Evolutionary conservation across 92 coral and sea anemone genomes (phyloP).

Genomic region (Heteractis magnifica): DNA sequence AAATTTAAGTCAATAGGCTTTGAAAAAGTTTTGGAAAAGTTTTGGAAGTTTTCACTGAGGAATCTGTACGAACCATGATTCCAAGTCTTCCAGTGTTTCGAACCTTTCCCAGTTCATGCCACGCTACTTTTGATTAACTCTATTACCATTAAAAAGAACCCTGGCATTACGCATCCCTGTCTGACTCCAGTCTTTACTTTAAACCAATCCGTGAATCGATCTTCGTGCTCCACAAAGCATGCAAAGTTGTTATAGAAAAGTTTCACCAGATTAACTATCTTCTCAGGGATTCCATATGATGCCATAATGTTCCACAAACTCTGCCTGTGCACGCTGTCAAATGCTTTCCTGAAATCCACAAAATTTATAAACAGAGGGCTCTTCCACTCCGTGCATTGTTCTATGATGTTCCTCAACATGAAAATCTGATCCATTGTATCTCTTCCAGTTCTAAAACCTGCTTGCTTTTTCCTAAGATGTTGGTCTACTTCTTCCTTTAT

Average conservation of each 20-base stretch:
- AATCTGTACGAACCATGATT: too few relatives aligned
- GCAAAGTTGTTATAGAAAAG: background rate
- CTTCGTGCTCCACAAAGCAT: background rate
- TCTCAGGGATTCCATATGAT: background rate
- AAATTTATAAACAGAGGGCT: too few relatives aligned
- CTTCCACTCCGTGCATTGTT: too few relatives aligned
- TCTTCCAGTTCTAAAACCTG: too few relatives aligned
- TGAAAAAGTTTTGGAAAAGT: too few relatives aligned
- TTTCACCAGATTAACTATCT: slow-evolving; percentile 2
- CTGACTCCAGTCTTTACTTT: background rate
- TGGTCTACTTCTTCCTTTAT: too few relatives aligned
- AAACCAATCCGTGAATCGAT: background rate
- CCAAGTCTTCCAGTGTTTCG: background rate
- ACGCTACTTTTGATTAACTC: background rate
- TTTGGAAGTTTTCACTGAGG: too few relatives aligned
- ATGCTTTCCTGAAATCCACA: too few relatives aligned
- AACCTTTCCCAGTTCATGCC: background rate
- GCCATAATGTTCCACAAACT: background rate
- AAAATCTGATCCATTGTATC: too few relatives aligned
- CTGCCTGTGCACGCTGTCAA: background rate
- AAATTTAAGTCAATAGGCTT: background rate
- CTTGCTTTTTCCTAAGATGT: too few relatives aligned
- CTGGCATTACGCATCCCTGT: background rate
- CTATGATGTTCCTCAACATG: too few relatives aligned
- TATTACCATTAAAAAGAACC: background rate